phyloP scores from a whole-genome alignment of 2,113 vertebrate genomes.

The Casuarius casuarius region DNA sequence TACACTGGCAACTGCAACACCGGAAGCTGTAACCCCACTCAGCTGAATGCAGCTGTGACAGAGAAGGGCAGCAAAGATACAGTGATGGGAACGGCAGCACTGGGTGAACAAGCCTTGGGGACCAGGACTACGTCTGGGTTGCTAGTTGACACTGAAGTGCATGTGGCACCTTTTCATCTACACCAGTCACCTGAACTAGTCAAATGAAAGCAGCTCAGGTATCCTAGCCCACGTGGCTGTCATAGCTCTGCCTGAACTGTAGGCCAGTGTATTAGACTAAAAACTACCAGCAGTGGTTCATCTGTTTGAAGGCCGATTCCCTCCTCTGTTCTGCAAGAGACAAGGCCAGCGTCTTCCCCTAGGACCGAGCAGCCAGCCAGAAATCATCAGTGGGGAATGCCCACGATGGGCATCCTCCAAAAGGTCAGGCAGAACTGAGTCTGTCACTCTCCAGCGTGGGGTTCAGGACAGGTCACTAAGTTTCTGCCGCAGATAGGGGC shows the following conservation, averaged over 20 bases:
- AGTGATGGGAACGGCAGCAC: not conserved
- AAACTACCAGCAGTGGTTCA: fast-evolving
- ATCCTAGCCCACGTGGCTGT: not conserved
- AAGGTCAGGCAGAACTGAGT: not conserved
- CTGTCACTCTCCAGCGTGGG: not conserved
- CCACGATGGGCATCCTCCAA: not conserved
- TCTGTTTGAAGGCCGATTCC: not conserved
- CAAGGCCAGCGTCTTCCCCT: not conserved
- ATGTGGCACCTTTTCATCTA: not conserved
- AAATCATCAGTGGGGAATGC: not conserved
- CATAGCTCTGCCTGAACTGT: not conserved
- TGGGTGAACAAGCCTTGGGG: not conserved
- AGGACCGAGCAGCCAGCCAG: not conserved
- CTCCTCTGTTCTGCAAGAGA: fast-evolving
- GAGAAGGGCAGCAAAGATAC: not conserved
- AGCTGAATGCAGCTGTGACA: not conserved
- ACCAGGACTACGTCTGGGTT: not conserved
- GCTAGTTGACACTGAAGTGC: not conserved
- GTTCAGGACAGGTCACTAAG: not conserved
- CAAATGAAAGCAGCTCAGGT: not conserved
- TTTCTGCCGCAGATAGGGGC: not conserved
- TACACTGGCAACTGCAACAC: not conserved
- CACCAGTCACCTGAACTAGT: not conserved
- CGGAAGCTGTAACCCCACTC: not conserved
- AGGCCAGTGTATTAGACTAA: not conserved